Conservation (phyloP, 2,888 invertebrate species). For the Dorcus hopei region DNA sequence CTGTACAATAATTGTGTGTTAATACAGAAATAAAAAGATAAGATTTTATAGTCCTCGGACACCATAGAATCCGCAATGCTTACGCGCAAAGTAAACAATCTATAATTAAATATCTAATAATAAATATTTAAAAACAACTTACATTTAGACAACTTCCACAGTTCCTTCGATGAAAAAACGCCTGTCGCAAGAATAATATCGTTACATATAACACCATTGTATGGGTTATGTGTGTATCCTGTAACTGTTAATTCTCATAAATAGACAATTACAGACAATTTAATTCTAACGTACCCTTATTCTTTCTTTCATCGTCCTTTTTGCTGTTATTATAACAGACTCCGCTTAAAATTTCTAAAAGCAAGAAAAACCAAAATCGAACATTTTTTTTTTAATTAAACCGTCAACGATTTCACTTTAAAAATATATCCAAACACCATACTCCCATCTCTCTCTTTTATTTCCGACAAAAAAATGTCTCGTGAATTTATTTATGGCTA, state of each 20-base stretch:
- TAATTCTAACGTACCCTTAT: slow-evolving; percentile 59
- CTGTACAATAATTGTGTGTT: too few species aligned
- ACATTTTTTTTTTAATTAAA: neutral
- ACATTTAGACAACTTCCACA: slow-evolving; percentile 95
- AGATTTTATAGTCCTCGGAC: too few species aligned
- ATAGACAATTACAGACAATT: slow-evolving; percentile 11
- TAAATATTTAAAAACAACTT: slow-evolving; percentile 29
- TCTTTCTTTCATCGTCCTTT: slow-evolving; percentile 73
- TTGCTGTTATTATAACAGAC: slow-evolving; percentile 69
- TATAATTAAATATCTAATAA: neutral
- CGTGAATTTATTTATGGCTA: too few species aligned
- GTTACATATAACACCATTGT: slow-evolving; percentile 98
- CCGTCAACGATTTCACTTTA: neutral
- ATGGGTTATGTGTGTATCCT: slow-evolving; percentile 91
- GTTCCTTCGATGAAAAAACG: slow-evolving; percentile 98
- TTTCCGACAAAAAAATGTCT: too few species aligned
- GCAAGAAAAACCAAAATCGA: slow-evolving; percentile 11
- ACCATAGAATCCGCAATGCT: too few species aligned
- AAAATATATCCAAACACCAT: too few species aligned
- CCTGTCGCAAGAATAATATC: slow-evolving; percentile 99
- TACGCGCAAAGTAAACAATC: too few species aligned
- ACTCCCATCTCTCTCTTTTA: too few species aligned
- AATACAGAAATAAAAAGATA: too few species aligned
- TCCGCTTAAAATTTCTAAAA: slow-evolving; percentile 75
- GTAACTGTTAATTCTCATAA: slow-evolving; percentile 37